These are phyloP conservation scores for Temnothorax ravouxi DNA, from an alignment of 2,888 invertebrate genomes.

Conservation along the genomic window DNA sequence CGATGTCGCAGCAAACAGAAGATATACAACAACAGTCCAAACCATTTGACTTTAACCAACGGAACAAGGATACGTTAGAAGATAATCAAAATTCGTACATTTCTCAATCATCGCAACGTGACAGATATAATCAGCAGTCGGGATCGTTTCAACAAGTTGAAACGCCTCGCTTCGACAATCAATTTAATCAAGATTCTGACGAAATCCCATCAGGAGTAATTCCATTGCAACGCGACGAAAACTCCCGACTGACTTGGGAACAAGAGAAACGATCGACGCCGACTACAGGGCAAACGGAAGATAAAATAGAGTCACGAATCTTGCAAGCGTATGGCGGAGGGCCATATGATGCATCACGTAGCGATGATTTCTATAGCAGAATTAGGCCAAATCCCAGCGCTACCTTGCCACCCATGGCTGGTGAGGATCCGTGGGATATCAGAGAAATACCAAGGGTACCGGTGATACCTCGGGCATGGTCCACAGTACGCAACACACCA, in stretches of 20 bases:
- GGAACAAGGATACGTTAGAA: slow-evolving; percentile 20
- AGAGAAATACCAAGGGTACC: slow-evolving; percentile 69
- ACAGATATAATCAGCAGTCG: slow-evolving; percentile 20
- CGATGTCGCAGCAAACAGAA: slow-evolving; percentile 47
- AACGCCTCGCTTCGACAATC: background rate
- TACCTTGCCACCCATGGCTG: slow-evolving; percentile 73
- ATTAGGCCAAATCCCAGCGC: slow-evolving; percentile 78
- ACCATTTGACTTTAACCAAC: slow-evolving; percentile 27
- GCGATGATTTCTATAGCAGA: slow-evolving; percentile 72
- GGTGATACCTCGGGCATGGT: background rate
- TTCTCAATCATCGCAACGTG: slow-evolving; percentile 4
- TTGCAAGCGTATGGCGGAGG: slow-evolving; percentile 81
- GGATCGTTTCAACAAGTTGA: slow-evolving; percentile 38
- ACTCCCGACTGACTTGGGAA: background rate
- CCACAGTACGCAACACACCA: background rate
- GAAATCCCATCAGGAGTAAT: background rate
- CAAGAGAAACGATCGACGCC: slow-evolving; percentile 13
- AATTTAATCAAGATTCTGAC: slow-evolving; percentile 10
- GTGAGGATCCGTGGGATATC: slow-evolving; percentile 78
- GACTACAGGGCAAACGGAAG: slow-evolving; percentile 13
- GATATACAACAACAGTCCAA: slow-evolving; percentile 54
- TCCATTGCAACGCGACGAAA: background rate
- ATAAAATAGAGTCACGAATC: slow-evolving; percentile 74
- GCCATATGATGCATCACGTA: slow-evolving; percentile 74
- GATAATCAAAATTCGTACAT: slow-evolving; percentile 22